Base-by-base conservation (phyloP, 2,888 invertebrate species). In the Dolomedes plantarius region DNA sequence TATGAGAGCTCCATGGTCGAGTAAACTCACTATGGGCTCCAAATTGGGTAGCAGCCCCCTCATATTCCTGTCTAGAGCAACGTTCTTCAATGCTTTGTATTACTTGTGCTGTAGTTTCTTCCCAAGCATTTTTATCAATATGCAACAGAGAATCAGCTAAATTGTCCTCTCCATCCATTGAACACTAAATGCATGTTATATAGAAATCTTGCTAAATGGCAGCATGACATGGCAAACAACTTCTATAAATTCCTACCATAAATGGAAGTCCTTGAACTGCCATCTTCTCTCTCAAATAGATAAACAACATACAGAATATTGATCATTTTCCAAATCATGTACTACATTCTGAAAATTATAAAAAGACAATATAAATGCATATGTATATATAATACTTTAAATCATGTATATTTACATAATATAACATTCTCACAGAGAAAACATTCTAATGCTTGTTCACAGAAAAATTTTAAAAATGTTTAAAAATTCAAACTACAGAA, bases 51-150 rank as follows among this genome's bases (percentile, higher is more conserved):
- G 64, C 29, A n/a, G 86, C 64, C 19, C 86, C 86, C 46, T 76
- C 75, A 76, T 86, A 86, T 67, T 80, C 80, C 23, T 68, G 67
- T 32, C 65, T 68, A 13, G 80, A 76, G 39, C 86, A 86, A n/a
- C 86, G 86, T 19, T 87, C 78, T 72, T 87, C 87, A 62, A 87
- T 82, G 72, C 77, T 81, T 50, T 82, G 81, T 69, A 87, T 87
- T 11, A 74, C 87, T 78, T 87, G 64, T 23, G 87, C 87, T 27
- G 87, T 87, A 11, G 82, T 78, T 73, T 77, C 78, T 87, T 81
- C 87, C 87, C 87, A 87, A 74, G 73, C 73, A 69, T 81, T 76
- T 87, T 78, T 77, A 36, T 87, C 86, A 78, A 76, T 64, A n/a
- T 80, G 73, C 50, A 86, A 64, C 69, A 86, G 74, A 50, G 81